These are phyloP conservation scores for Mobula birostris DNA, from an alignment of 2,113 vertebrate genomes.

Conservation along the genomic window DNA sequence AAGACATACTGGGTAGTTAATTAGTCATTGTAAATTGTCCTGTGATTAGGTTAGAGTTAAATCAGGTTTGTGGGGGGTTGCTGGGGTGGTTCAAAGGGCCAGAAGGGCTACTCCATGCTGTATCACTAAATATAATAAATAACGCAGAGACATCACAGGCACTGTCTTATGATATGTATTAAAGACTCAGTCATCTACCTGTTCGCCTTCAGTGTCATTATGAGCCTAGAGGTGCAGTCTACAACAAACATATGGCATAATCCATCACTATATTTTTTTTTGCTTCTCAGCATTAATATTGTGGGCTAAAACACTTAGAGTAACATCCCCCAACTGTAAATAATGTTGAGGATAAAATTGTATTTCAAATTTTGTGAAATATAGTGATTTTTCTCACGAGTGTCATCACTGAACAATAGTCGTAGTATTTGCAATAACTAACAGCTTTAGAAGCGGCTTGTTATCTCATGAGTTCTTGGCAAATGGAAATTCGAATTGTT, in stretches of 20 bases:
- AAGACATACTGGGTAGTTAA: no score
- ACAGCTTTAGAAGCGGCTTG: not conserved
- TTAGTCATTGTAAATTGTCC: no score
- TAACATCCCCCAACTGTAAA: not conserved
- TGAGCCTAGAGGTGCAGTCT: not conserved
- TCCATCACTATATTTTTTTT: not conserved
- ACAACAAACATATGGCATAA: not conserved
- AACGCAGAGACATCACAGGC: not conserved
- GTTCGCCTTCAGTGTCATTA: not conserved
- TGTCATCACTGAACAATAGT: not conserved
- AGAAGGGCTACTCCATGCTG: no score
- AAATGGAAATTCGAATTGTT: not conserved
- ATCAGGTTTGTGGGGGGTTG: no score
- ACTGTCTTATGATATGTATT: not conserved
- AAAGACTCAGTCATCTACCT: not conserved
- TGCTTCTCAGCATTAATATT: not conserved
- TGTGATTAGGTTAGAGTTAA: no score
- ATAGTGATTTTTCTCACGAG: not conserved
- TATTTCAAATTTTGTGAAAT: conserved; percentile 3
- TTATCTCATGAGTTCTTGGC: not conserved
- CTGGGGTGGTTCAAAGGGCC: no score
- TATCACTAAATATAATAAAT: no score
- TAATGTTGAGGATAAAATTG: not conserved
- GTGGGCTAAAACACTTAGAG: not conserved
- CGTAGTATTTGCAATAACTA: not conserved